Conservation (phyloP, 2,888 invertebrate species). For the Temnothorax ravouxi region DNA sequence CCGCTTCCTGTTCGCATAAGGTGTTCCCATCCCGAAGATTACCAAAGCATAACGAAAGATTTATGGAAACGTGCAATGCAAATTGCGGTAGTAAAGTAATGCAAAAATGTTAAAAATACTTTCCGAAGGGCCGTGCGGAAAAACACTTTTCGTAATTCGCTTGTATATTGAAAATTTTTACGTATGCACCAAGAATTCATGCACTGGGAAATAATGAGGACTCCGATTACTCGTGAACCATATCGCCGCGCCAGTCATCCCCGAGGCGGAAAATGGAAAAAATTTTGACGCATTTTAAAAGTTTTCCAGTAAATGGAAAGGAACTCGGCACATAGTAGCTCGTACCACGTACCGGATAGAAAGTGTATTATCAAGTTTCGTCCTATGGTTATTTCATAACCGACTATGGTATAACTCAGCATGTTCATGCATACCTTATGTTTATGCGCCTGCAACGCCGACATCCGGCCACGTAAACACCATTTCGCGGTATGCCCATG, state of each 20-base stretch:
- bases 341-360: slow-evolving; percentile 58
- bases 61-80: neutral
- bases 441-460: slow-evolving; percentile 39
- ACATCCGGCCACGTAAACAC: slow-evolving; percentile 59
- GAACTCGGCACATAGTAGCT: slow-evolving; percentile 30
- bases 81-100: neutral
- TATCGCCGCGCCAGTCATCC: slow-evolving; percentile 22
- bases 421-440: slow-evolving; percentile 72
- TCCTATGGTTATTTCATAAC: slow-evolving; percentile 74
- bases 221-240: neutral
- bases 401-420: slow-evolving; percentile 70
- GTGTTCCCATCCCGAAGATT: slow-evolving; percentile 12
- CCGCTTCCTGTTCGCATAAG: slow-evolving; percentile 15
- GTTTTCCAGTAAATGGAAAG: slow-evolving; percentile 63
- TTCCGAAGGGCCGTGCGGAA: neutral
- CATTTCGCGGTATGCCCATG: slow-evolving; percentile 48
- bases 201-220: neutral
- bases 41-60: slow-evolving; percentile 17
- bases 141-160: neutral
- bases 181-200: neutral
- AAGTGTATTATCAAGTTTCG: slow-evolving; percentile 76
- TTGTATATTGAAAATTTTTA: neutral
- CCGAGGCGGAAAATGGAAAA: slow-evolving; percentile 25
- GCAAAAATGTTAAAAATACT: neutral
- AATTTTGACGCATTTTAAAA: slow-evolving; percentile 68